Evolutionary conservation across 1,140 invertebrate genomes (phyloP).

Genomic region (Vollenhovia emeryi): DNA sequence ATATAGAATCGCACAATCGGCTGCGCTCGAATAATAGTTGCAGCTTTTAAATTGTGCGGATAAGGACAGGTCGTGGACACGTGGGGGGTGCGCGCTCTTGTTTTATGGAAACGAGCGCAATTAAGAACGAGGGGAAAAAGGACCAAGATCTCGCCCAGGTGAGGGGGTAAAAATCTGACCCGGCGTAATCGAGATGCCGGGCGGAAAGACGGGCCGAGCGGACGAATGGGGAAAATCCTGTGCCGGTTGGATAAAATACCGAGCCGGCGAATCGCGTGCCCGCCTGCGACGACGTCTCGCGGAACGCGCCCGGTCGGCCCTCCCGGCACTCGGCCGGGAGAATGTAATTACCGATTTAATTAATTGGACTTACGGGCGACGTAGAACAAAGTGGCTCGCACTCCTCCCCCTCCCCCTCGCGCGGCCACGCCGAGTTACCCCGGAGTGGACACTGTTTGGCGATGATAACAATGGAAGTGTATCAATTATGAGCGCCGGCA

Average conservation of each 20-base stretch:
- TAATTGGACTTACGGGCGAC: slow-evolving; percentile 60
- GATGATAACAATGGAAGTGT: slow-evolving; percentile 50
- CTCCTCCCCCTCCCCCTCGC: background rate
- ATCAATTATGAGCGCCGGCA: slow-evolving; percentile 52
- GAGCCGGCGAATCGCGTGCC: background rate
- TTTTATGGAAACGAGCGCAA: background rate
- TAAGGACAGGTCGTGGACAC: background rate
- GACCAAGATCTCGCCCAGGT: background rate
- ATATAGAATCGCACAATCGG: slow-evolving; percentile 1
- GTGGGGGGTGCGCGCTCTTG: background rate
- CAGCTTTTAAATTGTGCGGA: background rate
- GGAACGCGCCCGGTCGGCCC: background rate
- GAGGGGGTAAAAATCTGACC: background rate
- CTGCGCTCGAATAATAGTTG: background rate
- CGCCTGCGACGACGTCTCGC: background rate
- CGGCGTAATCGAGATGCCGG: slow-evolving; percentile 22
- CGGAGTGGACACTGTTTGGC: slow-evolving; percentile 3
- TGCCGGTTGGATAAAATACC: slow-evolving; percentile 19
- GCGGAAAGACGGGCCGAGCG: background rate
- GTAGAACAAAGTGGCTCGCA: slow-evolving; percentile 24
- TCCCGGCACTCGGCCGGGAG: slow-evolving; percentile 28
- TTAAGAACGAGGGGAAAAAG: background rate
- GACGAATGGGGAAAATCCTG: slow-evolving; percentile 15
- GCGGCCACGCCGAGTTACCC: slow-evolving; percentile 17
- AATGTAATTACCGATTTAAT: slow-evolving; percentile 75